Percentiles rank a stretch among this genome's conserved stretches.
phyloP scores from a whole-genome alignment of 2,888 invertebrate genomes.

The Argyresthia albistria region DNA sequence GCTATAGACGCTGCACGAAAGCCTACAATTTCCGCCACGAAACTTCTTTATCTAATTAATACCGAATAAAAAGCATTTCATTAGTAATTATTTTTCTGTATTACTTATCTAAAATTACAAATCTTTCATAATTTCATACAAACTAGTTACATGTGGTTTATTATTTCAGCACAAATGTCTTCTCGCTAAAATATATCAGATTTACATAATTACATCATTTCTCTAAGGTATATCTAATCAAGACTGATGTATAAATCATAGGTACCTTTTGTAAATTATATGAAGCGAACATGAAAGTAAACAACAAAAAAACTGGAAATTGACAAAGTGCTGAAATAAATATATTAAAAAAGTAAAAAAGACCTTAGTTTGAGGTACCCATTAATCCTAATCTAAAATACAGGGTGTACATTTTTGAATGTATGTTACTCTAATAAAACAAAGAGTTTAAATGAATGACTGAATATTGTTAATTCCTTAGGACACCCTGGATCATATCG shows the following conservation, averaged over 20 bases:
- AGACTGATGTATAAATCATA: background rate
- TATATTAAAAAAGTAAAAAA: slow-evolving; percentile 3
- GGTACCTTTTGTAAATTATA: too few relatives aligned
- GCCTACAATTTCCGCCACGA: too few relatives aligned
- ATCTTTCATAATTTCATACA: slow-evolving; percentile 60
- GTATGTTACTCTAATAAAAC: background rate
- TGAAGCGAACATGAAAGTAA: too few relatives aligned
- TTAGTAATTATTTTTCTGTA: slow-evolving; percentile 48
- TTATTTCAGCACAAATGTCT: slow-evolving; percentile 37
- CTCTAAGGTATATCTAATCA: background rate
- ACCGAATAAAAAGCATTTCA: slow-evolving; percentile 9
- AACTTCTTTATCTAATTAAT: background rate
- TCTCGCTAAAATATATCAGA: slow-evolving; percentile 57
- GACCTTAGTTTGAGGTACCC: background rate
- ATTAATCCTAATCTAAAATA: background rate
- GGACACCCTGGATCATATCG: slow-evolving; percentile 1
- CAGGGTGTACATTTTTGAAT: background rate
- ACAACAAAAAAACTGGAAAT: background rate
- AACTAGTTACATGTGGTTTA: slow-evolving; percentile 42
- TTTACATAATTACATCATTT: slow-evolving; percentile 53
- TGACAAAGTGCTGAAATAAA: slow-evolving; percentile 7
- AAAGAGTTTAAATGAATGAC: background rate
- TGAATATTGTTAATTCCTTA: background rate
- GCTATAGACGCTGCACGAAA: too few relatives aligned
- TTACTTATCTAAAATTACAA: slow-evolving; percentile 71